Percentiles rank a stretch among this genome's conserved stretches.
Conservation (phyloP, 2,888 invertebrate species). For the Calameuta filiformis region DNA sequence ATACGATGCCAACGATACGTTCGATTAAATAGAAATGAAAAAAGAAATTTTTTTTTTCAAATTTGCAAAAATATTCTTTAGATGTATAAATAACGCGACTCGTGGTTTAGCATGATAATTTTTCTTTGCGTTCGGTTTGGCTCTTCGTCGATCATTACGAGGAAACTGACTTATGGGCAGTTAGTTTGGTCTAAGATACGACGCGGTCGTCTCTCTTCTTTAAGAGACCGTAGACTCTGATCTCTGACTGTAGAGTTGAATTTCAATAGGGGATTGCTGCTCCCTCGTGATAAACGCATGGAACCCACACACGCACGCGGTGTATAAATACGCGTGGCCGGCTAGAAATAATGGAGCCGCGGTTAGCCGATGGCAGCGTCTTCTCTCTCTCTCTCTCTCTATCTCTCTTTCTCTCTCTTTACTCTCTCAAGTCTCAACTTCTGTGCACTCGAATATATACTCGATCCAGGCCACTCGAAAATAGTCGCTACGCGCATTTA, state of each 20-base stretch:
- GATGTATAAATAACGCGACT: not conserved
- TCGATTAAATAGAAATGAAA: not conserved
- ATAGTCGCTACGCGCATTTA: slow-evolving; percentile 45
- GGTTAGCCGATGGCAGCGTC: slow-evolving; percentile 23
- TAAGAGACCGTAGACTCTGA: not conserved
- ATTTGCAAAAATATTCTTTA: not conserved
- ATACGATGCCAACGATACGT: not conserved
- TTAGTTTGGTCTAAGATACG: not conserved
- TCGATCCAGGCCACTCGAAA: slow-evolving; percentile 51
- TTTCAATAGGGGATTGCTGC: not conserved
- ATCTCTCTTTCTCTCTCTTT: slow-evolving; percentile 4
- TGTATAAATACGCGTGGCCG: slow-evolving; percentile 32
- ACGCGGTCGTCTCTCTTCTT: not conserved
- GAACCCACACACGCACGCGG: not conserved
- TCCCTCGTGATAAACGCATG: slow-evolving; percentile 2
- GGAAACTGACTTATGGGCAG: too few species aligned
- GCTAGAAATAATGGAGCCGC: slow-evolving; percentile 38
- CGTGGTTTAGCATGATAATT: not conserved
- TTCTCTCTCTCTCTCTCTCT: slow-evolving; percentile 17
- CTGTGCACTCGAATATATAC: slow-evolving; percentile 36
- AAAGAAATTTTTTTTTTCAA: not conserved
- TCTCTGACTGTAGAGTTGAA: not conserved
- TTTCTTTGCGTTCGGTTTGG: not conserved
- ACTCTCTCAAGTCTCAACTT: slow-evolving; percentile 14
- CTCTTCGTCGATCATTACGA: too few species aligned